Evolutionary conservation across 2,113 vertebrate species (phyloP).

Genomic region (Vanacampus margaritifer): DNA sequence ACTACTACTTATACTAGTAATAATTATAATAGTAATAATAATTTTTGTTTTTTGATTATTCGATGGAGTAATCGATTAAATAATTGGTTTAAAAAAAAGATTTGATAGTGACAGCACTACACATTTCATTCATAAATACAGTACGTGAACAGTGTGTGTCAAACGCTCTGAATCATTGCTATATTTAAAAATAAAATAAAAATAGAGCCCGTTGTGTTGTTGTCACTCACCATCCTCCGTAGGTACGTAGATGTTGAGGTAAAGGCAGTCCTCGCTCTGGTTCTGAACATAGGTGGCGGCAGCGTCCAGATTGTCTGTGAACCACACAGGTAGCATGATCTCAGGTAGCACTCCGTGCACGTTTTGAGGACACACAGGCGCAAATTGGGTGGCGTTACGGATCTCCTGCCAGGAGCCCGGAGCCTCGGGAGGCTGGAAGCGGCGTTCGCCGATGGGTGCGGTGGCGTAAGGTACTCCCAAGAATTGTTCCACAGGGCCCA

Average conservation of each 20-base stretch:
- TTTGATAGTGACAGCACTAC: too few species aligned
- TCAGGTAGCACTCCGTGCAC: conserved; percentile 86
- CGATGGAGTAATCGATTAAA: too few species aligned
- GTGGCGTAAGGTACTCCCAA: conserved; percentile 89
- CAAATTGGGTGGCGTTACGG: conserved; percentile 86
- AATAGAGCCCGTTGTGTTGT: neutral
- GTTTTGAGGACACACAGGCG: conserved; percentile 88
- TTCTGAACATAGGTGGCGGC: conserved; percentile 86
- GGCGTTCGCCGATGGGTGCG: conserved; percentile 81
- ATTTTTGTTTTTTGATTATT: too few species aligned
- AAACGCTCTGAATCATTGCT: too few species aligned
- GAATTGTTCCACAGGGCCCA: conserved; percentile 87
- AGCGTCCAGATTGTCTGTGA: conserved; percentile 89
- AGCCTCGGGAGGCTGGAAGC: conserved; percentile 88
- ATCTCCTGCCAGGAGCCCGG: conserved; percentile 88
- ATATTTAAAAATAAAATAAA: too few species aligned
- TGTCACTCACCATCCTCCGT: conserved; percentile 87
- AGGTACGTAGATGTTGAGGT: conserved; percentile 91
- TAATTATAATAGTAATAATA: too few species aligned
- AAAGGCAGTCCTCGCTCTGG: conserved; percentile 92
- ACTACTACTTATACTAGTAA: too few species aligned
- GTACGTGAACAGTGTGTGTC: too few species aligned
- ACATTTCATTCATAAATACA: too few species aligned
- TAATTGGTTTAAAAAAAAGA: too few species aligned
- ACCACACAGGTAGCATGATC: conserved; percentile 93